Evolutionary conservation across 1,140 invertebrate genomes (phyloP).

Genomic region (Bombyx mori): DNA sequence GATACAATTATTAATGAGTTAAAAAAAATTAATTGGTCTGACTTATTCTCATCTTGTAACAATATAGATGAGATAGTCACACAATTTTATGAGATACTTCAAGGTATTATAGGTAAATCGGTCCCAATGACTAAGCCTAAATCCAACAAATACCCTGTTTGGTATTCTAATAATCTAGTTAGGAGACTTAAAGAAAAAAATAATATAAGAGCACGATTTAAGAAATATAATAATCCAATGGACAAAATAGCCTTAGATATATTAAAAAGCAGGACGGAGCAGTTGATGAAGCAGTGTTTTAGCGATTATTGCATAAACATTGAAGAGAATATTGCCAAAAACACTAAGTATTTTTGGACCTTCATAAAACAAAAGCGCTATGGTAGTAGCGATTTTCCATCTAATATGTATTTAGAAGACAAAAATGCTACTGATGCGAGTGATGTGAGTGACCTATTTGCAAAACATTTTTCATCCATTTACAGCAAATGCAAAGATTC

Average conservation of each 20-base stretch:
- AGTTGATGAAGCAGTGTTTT: no score
- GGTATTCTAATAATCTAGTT: neutral
- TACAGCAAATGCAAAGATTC: no score
- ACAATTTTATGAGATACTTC: slow-evolving; percentile 1
- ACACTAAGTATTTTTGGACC: no score
- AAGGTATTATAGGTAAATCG: slow-evolving; percentile 2
- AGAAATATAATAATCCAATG: slow-evolving; percentile 5
- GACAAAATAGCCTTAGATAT: slow-evolving; percentile 4
- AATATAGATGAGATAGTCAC: slow-evolving; percentile 2
- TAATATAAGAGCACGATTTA: neutral
- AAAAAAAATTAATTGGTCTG: slow-evolving; percentile 1
- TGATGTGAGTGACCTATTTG: no score
- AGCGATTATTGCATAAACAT: no score
- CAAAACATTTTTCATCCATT: no score
- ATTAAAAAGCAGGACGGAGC: no score
- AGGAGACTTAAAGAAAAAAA: slow-evolving; percentile 2
- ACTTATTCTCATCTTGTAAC: neutral
- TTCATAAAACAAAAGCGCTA: no score
- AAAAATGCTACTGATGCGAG: no score
- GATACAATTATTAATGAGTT: neutral
- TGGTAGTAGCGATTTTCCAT: no score
- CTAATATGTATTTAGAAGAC: no score
- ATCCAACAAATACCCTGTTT: neutral
- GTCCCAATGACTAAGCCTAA: neutral
- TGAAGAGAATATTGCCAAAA: no score